phyloP scores from a whole-genome alignment of 1,140 invertebrate genomes.

The Eubasilissa regina region DNA sequence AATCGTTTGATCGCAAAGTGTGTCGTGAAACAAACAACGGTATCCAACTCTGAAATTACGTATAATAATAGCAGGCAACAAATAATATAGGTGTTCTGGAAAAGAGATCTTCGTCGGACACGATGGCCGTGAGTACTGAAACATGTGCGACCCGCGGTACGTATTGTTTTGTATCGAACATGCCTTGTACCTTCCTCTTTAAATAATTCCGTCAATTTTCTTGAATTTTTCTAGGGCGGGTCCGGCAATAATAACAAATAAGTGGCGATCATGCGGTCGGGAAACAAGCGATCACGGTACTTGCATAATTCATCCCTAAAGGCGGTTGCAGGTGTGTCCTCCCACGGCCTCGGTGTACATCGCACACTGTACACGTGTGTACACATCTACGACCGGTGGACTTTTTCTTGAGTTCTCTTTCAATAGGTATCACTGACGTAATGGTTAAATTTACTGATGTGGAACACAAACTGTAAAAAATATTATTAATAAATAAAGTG shows the following conservation, averaged over 20 bases:
- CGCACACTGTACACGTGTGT: background rate
- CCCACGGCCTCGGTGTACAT: conserved; percentile 32
- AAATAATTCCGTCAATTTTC: conserved; percentile 36
- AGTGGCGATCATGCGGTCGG: conserved; percentile 45
- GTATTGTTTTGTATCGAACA: too few relatives aligned
- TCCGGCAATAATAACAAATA: conserved; percentile 42
- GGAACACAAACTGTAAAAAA: too few relatives aligned
- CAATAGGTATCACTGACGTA: too few relatives aligned
- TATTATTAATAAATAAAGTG: too few relatives aligned
- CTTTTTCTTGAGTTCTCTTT: too few relatives aligned
- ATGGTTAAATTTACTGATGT: too few relatives aligned
- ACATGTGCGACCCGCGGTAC: conserved; percentile 6
- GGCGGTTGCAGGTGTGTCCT: conserved; percentile 34
- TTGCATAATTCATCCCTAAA: conserved; percentile 52
- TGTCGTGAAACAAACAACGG: conserved; percentile 40
- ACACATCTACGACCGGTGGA: too few relatives aligned
- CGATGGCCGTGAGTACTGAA: conserved; percentile 22
- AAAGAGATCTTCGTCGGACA: conserved; percentile 7
- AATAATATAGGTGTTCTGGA: conserved; percentile 2
- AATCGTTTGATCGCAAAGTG: background rate
- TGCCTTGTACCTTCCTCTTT: conserved; percentile 1
- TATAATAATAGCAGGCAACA: conserved; percentile 30
- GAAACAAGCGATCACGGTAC: conserved; percentile 48
- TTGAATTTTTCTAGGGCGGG: conserved; percentile 37
- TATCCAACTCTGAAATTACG: conserved; percentile 14